Percentiles rank a stretch among this genome's conserved stretches.
Evolutionary conservation across 1,140 invertebrate genomes (phyloP).

Genomic region (Drosophila sp.): DNA sequence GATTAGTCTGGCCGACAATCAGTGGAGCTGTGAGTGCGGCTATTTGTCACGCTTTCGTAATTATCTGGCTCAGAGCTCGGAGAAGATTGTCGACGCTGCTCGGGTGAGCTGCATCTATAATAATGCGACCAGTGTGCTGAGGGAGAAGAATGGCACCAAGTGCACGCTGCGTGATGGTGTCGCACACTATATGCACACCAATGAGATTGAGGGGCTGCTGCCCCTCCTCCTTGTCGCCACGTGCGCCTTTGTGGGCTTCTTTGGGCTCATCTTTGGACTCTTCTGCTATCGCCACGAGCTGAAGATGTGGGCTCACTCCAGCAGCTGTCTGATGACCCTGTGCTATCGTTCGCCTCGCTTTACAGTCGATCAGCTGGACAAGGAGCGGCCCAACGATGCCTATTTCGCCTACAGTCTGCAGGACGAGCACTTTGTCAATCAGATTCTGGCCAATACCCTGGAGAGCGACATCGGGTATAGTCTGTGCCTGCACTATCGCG

Average conservation of each 20-base stretch:
- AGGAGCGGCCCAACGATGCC: conserved; percentile 94
- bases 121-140: conserved; percentile 87
- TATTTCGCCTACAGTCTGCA: conserved; percentile 96
- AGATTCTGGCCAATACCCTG: conserved; percentile 92
- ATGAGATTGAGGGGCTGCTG: conserved; percentile 92
- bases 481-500: conserved; percentile 93
- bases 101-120: conserved; percentile 89
- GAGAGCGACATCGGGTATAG: conserved; percentile 92
- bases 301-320: conserved; percentile 93
- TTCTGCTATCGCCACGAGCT: conserved; percentile 93
- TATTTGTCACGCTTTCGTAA: conserved; percentile 91
- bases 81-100: conserved; percentile 90
- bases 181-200: conserved; percentile 89
- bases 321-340: conserved; percentile 90
- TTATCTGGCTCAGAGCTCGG: conserved; percentile 90
- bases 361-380: conserved; percentile 88
- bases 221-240: conserved; percentile 91
- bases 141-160: conserved; percentile 89
- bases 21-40: conserved; percentile 95
- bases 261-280: conserved; percentile 89
- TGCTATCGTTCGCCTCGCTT: conserved; percentile 92
- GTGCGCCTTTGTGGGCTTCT: conserved; percentile 89
- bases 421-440: conserved; percentile 94
- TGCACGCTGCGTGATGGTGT: conserved; percentile 88
- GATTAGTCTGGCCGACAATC: conserved; percentile 92